phyloP scores from a whole-genome alignment of 2,888 invertebrate genomes.

The Conchocele bisecta region DNA sequence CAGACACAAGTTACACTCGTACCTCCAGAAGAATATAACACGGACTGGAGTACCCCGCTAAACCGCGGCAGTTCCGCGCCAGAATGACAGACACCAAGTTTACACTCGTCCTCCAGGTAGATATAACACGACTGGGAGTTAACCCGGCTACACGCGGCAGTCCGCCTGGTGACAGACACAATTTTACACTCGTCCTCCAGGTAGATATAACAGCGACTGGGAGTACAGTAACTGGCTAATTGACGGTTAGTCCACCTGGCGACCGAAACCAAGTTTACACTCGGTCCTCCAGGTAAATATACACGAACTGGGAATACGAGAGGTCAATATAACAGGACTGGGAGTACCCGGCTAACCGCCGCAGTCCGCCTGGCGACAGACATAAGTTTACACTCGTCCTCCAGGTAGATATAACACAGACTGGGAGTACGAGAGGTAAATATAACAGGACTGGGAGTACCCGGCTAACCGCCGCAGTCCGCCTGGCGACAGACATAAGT shows the following conservation, averaged over 20 bases:
- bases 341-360: constrained; percentile 90
- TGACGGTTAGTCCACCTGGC: constrained; percentile 76
- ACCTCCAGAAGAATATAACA: constrained; percentile 71
- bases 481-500: constrained; percentile 72
- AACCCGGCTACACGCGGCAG: constrained; percentile 87
- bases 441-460: constrained; percentile 98
- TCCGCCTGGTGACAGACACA: constrained; percentile 73
- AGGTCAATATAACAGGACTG: no score
- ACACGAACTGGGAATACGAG: no score
- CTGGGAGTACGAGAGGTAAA: no score
- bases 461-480: constrained; percentile 84
- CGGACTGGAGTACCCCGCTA: constrained; percentile 95
- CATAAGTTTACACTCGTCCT: constrained; percentile 67
- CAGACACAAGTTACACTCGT: constrained; percentile 66
- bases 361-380: constrained; percentile 77
- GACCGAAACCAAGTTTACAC: constrained; percentile 74
- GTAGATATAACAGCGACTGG: constrained; percentile 91
- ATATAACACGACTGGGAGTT: constrained; percentile 97
- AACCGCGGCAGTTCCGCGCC: constrained; percentile 75
- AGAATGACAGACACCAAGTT: constrained; percentile 74
- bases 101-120: constrained; percentile 67
- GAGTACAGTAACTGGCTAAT: constrained; percentile 92
- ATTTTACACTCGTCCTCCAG: constrained; percentile 67
- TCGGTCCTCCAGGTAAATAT: constrained; percentile 63
- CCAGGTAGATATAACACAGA: no score